These are phyloP conservation scores for Holothuria leucospilota DNA, from an alignment of 53 echinoderm and acorn worm species.

Conservation along the genomic window DNA sequence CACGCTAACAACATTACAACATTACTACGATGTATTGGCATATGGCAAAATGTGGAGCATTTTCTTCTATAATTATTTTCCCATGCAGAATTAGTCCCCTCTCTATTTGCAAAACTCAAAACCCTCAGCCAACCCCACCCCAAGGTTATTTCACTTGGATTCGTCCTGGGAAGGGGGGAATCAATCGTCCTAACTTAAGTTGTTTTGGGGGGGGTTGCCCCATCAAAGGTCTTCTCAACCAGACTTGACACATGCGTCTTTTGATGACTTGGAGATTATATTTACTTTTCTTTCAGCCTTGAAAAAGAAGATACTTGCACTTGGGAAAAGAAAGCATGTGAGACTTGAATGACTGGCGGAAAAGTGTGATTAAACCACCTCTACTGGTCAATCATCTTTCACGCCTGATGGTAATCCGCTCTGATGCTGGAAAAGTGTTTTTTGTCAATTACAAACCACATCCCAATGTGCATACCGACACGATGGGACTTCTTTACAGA, in stretches of 20 bases:
- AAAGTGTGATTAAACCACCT: constrained; percentile 48
- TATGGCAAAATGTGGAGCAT: constrained; percentile 67
- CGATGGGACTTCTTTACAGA: constrained; percentile 50
- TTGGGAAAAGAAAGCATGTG: constrained; percentile 43
- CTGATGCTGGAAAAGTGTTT: constrained; percentile 50
- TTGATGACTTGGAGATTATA: background rate
- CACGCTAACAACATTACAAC: constrained; percentile 47
- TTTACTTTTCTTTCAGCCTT: constrained; percentile 41
- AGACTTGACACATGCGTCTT: background rate
- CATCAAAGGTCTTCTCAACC: too few relatives aligned
- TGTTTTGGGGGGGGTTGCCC: too few relatives aligned
- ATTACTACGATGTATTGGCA: constrained; percentile 75
- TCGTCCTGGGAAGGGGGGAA: background rate
- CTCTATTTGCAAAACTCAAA: too few relatives aligned
- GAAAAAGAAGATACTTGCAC: constrained; percentile 54
- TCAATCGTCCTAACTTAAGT: too few relatives aligned
- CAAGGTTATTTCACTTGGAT: too few relatives aligned
- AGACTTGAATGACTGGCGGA: constrained; percentile 32
- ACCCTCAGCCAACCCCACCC: too few relatives aligned
- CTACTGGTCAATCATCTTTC: constrained; percentile 53
- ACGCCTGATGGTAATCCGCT: constrained; percentile 41
- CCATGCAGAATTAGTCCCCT: background rate
- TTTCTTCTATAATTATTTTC: background rate
- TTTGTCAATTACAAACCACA: constrained; percentile 38
- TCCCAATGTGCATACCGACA: constrained; percentile 42